Evolutionary conservation across 2,797 vertebrate species (phyloP), one percentile per base, ranked within the genome.

Genomic region (Sebastes variabilis): DNA sequence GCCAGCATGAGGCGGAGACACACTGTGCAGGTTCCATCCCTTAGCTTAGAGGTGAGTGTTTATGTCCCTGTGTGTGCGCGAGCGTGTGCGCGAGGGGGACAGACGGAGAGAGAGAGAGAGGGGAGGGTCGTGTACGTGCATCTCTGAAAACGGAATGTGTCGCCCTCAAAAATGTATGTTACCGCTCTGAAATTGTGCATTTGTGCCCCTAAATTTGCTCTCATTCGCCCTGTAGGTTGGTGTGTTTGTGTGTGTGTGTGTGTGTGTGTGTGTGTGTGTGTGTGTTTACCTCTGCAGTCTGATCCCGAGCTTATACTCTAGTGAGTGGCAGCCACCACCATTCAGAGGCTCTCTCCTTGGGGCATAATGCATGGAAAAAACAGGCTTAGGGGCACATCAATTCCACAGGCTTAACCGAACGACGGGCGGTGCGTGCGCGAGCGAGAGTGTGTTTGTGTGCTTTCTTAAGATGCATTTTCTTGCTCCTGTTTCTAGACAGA

Each of bases 371-470:
- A 87, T 90, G 77, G 75, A 87, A 86, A 87, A 91, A 90, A 78
- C 80, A 85, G 84, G 89, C 91, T 94, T 91, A 90, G 84, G 91
- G 91, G 85, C 90, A 90, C 92, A 93, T 94, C 93, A 93, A 93
- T 94, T 93, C 86, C 69, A 90, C 82, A 82, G 79, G 92, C 91
- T 94, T 92, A 94, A 81, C 86, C n/a, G 5, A 84, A 80, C 20
- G 55, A 77, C n/a, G 58, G 62, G 52, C 36, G 64, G 74, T 24
- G 77, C 73, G 55, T 42, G 64, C 12, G 55, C 9, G 59, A 25
- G 22, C 22, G 38, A 42, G 38, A 42, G 16, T 66, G 42, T 73
- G 77, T 36, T 22, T 62, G 59, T 64, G 72, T 56, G 32, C 34
- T 70, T 81, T 68, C 55, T 76, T 76, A 29, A 83, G 70, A 85